Evolutionary conservation across 1,140 invertebrate species (phyloP).

Genomic region (Argopecten irradians): DNA sequence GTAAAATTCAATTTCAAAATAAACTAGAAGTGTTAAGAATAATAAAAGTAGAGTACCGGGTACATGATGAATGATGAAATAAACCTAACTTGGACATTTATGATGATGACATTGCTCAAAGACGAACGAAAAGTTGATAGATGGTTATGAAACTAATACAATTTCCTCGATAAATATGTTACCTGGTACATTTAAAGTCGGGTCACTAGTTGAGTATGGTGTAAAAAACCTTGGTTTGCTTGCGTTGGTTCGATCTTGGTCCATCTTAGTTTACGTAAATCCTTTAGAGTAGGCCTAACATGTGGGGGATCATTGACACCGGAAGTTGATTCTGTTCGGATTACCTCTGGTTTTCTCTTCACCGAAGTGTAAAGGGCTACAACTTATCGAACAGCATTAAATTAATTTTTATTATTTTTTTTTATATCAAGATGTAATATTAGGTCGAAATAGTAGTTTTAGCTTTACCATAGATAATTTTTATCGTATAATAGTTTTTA

Average conservation of each 20-base stretch:
- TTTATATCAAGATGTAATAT: no score
- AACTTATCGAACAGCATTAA: neutral
- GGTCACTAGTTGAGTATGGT: neutral
- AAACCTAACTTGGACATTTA: no score
- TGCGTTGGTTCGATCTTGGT: neutral
- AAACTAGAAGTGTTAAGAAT: no score
- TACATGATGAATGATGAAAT: no score
- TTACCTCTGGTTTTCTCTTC: neutral
- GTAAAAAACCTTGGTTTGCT: neutral
- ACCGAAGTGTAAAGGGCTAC: neutral
- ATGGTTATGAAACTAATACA: neutral
- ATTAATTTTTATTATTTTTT: neutral
- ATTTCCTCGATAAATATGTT: neutral
- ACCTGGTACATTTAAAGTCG: neutral
- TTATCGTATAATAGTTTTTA: no score
- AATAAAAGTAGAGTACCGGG: no score
- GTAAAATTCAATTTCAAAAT: no score
- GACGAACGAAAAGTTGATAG: neutral
- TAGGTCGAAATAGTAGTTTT: no score
- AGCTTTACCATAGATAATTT: no score
- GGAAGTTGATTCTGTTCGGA: neutral
- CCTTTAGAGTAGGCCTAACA: neutral
- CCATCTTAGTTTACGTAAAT: neutral
- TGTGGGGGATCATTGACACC: neutral
- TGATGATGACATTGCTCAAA: neutral